phyloP scores from a whole-genome alignment of 2,888 invertebrate genomes.

The Agonopterix arenella region DNA sequence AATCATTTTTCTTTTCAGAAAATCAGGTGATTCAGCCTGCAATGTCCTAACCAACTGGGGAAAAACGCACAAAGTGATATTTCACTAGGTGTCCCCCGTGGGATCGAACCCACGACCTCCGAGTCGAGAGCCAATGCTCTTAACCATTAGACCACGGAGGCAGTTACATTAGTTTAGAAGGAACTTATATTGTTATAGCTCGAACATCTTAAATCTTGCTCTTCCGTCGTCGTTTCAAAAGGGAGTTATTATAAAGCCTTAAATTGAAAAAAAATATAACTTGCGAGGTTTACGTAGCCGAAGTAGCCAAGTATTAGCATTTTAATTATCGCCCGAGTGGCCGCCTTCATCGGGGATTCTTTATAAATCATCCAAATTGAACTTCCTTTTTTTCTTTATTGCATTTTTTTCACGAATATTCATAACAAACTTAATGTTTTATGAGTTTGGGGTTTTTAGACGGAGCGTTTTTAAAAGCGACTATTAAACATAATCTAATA shows the following conservation, averaged over 20 bases:
- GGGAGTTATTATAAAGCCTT: slow-evolving; percentile 24
- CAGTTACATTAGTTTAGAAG: too few relatives aligned
- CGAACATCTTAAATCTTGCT: too few relatives aligned
- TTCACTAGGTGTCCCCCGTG: too few relatives aligned
- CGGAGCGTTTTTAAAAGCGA: neutral
- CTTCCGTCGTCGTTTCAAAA: neutral
- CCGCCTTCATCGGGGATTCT: slow-evolving; percentile 16
- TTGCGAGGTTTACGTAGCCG: slow-evolving; percentile 43
- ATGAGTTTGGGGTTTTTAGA: neutral
- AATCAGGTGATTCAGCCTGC: too few relatives aligned
- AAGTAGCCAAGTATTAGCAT: slow-evolving; percentile 50
- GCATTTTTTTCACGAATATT: slow-evolving; percentile 3
- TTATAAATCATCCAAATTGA: slow-evolving; percentile 11
- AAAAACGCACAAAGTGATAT: too few relatives aligned
- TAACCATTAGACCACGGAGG: too few relatives aligned
- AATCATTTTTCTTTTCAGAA: too few relatives aligned
- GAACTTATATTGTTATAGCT: too few relatives aligned
- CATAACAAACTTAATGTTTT: slow-evolving; percentile 1
- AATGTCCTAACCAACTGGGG: too few relatives aligned
- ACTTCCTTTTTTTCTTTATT: slow-evolving; percentile 2
- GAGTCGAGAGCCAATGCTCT: too few relatives aligned
- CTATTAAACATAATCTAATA: too few relatives aligned
- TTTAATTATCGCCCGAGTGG: slow-evolving; percentile 38
- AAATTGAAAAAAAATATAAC: slow-evolving; percentile 55
- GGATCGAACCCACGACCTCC: too few relatives aligned